Evolutionary conservation across 2,797 vertebrate genomes (phyloP), one percentile per base, ranked within the genome.

Genomic region (Sebastes jordani): DNA sequence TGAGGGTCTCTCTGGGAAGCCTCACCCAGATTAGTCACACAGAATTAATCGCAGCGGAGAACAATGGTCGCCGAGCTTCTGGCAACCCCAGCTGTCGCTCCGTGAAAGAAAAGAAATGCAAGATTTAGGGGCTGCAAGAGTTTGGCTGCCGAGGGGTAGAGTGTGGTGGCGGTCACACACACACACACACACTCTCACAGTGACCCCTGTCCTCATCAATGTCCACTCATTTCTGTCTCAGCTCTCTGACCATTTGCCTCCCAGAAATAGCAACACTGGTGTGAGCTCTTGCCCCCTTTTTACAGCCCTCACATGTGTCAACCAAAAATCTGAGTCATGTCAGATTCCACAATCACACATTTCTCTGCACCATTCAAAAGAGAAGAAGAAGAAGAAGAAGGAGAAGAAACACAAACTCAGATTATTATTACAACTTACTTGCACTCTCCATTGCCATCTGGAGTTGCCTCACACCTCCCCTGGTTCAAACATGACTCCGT

Each of bases 21-120:
- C 96, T 96, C 96, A 95, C 96, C 96, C 94, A 97, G 97, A 99
- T 99, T 98, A 99, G 97, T 98, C 97, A 98, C 97, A 97, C 96
- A 95, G 97, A 97, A 97, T 97, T 98, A 98, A 99, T 98, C 96
- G 96, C 95, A 96, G 95, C 90, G 69, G 87, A 94, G 95, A 97
- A 99, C 98, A 99, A 99, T 97, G 95, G 97, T 92, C 80, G 85
- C 95, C 90, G 95, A 95, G 96, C 96, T 97, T 96, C 96, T 96
- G 95, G 97, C 96, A 96, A 97, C 96, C 97, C 97, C 98, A 99
- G 98, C 98, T 99, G 98, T 98, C 97, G 96, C 95, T 94, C 94
- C 93, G 92, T 96, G 96, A 97, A 98, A 98, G 97, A 97, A 97
- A 97, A 93, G 92, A 91, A 96, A 97, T 97, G 97, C 97, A 96